Conservation (phyloP, 2,797 vertebrate species). For the Microctenopoma steveboyesi region DNA sequence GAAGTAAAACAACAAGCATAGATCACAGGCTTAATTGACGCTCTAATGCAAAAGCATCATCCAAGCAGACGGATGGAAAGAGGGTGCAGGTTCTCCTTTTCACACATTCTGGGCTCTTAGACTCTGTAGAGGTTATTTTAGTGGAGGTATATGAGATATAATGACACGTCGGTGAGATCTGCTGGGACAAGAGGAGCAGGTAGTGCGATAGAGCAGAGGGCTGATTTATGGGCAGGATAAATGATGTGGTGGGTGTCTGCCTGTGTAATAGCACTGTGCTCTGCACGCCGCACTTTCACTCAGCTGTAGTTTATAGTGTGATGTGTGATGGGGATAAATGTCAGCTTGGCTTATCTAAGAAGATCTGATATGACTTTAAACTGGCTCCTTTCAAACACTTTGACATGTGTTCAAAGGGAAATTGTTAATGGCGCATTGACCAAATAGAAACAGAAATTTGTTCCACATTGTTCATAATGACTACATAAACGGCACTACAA, state of each 20-base stretch:
- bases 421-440: constrained; percentile 51
- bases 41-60: constrained; percentile 63
- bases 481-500: constrained; percentile 21
- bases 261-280: constrained; percentile 77
- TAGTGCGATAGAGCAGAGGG: constrained; percentile 76
- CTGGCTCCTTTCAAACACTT: constrained; percentile 72
- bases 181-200: constrained; percentile 78
- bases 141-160: constrained; percentile 77
- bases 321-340: constrained; percentile 80
- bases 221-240: constrained; percentile 82
- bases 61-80: constrained; percentile 55
- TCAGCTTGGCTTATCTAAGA: constrained; percentile 79
- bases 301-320: constrained; percentile 79
- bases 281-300: constrained; percentile 73
- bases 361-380: constrained; percentile 79
- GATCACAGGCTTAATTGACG: constrained; percentile 66
- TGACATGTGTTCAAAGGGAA: constrained; percentile 62
- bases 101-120: constrained; percentile 65
- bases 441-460: constrained; percentile 37
- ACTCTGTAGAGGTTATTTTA: constrained; percentile 77
- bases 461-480: constrained; percentile 42
- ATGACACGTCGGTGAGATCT: constrained; percentile 80
- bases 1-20: constrained; percentile 61
- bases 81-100: constrained; percentile 52
- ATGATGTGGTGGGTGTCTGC: constrained; percentile 81